Evolutionary conservation across 1,140 invertebrate genomes (phyloP).

Genomic region (Formica selysi): DNA sequence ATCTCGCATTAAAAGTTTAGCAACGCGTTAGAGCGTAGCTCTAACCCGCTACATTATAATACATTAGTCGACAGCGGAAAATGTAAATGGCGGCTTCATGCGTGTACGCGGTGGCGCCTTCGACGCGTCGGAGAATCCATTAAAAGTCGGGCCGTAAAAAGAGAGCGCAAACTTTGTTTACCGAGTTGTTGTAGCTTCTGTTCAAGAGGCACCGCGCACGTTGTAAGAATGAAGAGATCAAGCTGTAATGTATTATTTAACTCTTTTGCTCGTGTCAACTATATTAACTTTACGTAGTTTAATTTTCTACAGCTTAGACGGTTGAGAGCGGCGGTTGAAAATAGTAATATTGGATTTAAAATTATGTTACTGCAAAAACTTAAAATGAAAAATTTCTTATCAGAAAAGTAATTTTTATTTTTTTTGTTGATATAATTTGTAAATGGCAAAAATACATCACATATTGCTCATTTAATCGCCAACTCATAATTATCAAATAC

Average conservation of each 20-base stretch:
- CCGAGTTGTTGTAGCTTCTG: background rate
- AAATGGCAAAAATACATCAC: background rate
- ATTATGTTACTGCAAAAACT: background rate
- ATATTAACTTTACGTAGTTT: slow-evolving; percentile 1
- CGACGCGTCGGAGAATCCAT: slow-evolving; percentile 7
- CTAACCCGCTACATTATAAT: slow-evolving; percentile 27
- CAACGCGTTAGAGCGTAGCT: background rate
- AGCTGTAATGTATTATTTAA: background rate
- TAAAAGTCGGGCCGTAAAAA: slow-evolving; percentile 31
- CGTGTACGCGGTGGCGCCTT: background rate
- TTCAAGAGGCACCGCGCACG: background rate
- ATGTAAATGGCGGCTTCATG: slow-evolving; percentile 11
- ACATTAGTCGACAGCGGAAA: slow-evolving; percentile 34
- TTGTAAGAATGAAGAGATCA: background rate
- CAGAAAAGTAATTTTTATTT: background rate
- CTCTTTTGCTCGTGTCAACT: background rate
- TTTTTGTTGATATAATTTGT: background rate
- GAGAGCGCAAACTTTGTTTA: background rate
- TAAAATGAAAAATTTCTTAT: background rate
- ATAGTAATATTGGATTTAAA: background rate
- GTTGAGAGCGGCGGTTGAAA: background rate
- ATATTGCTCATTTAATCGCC: background rate
- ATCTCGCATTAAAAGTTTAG: slow-evolving; percentile 46
- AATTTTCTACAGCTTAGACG: background rate
- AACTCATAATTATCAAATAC: background rate